Base-by-base conservation (phyloP, 2,888 invertebrate species). In the Lasioglossum villosulum region DNA sequence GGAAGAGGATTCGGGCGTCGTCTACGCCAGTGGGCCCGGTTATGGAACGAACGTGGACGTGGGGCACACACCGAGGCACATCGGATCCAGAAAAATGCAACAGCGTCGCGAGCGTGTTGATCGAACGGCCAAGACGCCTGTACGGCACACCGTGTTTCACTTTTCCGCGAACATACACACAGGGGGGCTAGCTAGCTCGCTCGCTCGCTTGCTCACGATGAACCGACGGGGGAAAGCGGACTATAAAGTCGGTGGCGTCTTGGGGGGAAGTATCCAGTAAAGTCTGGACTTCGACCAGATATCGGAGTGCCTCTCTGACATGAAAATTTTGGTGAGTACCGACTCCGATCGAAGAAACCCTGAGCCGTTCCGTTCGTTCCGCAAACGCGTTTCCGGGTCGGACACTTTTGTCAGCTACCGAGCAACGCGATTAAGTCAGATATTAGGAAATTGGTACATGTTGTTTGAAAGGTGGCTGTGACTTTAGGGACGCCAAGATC, bases 201-300 rank as follows among this genome's bases (percentile, higher is more conserved):
- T 30, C 16, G 74, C 75, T 68, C 34, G 30, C 83, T 66, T 30
- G 56, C 79, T 42, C 71, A n/a, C 78, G 89, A 86, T 78, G 75
- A 75, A 30, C 71, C 70, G 70, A 19, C 91, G 93, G 93, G 95
- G 95, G 95, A 95, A 95, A 95, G 95, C 92, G 92, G 93, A 91
- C 93, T 95, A 95, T 95, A 95, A 95, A 95, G 93, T 91, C 91
- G 86, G 88, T 88, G 88, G 86, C 86, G 84, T 82, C 90, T 91
- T 93, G 91, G 94, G 94, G 94, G 95, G 94, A 94, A 93, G 90
- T 91, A 94, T 93, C 93, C 94, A 95, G 95, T 95, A 90, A 93
- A 92, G 93, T 93, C 93, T 94, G 93, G 94, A 93, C 93, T 90
- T 91, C 92, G 90, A 91, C 91, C 91, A 90, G 88, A 91, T 90